Percentiles rank a stretch among this genome's conserved stretches.
These are phyloP conservation scores for Catharus minimus DNA, from an alignment of 2,113 vertebrate genomes.

Conservation along the genomic window DNA sequence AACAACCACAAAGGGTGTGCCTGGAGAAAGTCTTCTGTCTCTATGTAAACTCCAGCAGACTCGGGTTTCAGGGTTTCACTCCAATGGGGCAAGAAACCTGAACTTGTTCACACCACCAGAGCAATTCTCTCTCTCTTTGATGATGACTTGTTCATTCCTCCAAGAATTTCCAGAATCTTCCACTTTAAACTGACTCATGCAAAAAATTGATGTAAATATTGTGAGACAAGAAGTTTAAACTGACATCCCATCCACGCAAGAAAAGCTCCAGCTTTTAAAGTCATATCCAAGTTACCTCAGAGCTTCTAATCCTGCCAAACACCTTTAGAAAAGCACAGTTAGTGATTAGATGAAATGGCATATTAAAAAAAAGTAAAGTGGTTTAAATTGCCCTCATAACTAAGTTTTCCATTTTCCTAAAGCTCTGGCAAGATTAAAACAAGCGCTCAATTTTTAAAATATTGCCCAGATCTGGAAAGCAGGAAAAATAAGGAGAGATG, in stretches of 20 bases:
- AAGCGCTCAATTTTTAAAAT: not conserved
- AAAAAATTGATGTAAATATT: not conserved
- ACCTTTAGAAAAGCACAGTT: not conserved
- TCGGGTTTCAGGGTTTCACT: not conserved
- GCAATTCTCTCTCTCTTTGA: not conserved
- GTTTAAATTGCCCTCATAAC: not conserved
- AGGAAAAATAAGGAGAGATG: not conserved
- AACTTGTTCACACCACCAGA: not conserved
- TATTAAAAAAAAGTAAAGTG: not conserved
- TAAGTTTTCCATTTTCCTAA: not conserved
- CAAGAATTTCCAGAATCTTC: not conserved
- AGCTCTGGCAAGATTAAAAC: not conserved
- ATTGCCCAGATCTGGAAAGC: not conserved
- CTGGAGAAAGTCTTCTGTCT: not conserved
- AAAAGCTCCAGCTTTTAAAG: not conserved
- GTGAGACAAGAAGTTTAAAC: not conserved
- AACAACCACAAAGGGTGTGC: not conserved
- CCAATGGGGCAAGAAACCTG: not conserved
- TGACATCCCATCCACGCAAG: not conserved
- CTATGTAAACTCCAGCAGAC: not conserved
- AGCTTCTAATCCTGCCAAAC: slow-evolving; percentile 16
- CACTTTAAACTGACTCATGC: not conserved
- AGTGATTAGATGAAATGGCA: not conserved
- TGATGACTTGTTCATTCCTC: not conserved
- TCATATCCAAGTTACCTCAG: not conserved